phyloP scores from a whole-genome alignment of 2,888 invertebrate species.

The Epinotia nisella region DNA sequence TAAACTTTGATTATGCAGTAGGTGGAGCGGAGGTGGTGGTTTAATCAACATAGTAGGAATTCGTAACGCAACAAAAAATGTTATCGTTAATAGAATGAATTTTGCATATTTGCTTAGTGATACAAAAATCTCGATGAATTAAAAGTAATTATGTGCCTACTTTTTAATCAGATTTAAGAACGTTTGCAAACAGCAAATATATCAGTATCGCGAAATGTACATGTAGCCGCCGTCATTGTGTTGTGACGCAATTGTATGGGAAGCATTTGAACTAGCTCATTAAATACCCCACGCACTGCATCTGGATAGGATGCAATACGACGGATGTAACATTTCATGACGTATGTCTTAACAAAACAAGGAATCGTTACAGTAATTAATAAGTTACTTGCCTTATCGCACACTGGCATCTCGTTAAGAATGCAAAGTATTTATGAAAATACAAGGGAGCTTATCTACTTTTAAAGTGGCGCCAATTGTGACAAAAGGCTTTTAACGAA shows the following conservation, averaged over 20 bases:
- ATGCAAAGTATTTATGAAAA: constrained; percentile 31
- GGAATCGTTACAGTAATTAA: constrained; percentile 28
- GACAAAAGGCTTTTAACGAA: constrained; percentile 46
- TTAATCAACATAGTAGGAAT: no score
- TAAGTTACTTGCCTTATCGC: constrained; percentile 34
- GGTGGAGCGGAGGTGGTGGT: no score
- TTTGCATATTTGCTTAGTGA: no score
- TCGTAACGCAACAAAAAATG: no score
- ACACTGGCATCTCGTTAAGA: constrained; percentile 40
- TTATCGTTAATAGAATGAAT: no score
- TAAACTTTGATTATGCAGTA: no score
- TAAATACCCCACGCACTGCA: constrained; percentile 72
- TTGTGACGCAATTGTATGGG: constrained; percentile 57
- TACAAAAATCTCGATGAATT: no score
- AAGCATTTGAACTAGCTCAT: constrained; percentile 64
- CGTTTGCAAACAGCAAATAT: no score
- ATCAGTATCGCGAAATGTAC: neutral
- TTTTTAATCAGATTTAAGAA: neutral
- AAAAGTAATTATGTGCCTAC: neutral
- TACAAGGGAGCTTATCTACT: constrained; percentile 31
- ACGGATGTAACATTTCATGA: constrained; percentile 65
- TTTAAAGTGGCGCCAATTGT: constrained; percentile 50
- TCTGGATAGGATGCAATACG: constrained; percentile 58
- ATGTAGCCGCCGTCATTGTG: constrained; percentile 48
- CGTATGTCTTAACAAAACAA: constrained; percentile 49